phyloP scores from a whole-genome alignment of 2,797 vertebrate species.

The Myotis findleyi region DNA sequence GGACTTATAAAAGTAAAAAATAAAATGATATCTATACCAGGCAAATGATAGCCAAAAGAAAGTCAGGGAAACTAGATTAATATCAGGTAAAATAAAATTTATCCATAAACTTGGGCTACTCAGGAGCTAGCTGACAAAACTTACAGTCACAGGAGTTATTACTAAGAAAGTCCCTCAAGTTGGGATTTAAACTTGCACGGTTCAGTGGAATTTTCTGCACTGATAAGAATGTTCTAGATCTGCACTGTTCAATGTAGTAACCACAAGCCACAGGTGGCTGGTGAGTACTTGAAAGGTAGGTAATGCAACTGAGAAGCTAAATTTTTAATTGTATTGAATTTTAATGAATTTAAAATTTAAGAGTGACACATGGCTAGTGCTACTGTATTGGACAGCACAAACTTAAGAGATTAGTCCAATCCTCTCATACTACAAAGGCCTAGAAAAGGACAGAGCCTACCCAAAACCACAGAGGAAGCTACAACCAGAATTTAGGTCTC shows the following conservation, averaged over 20 bases:
- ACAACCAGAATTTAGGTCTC: constrained; percentile 35
- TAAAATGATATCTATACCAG: not conserved
- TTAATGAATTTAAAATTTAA: constrained; percentile 49
- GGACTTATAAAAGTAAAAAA: not conserved
- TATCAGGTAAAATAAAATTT: constrained; percentile 31
- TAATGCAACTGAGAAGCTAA: not conserved
- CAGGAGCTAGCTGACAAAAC: constrained; percentile 10
- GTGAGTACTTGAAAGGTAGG: not conserved
- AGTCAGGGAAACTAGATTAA: not conserved
- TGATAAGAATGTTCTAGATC: not conserved
- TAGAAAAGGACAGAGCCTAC: constrained; percentile 3
- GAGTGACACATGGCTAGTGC: not conserved
- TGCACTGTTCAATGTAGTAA: not conserved
- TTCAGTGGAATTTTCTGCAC: not conserved
- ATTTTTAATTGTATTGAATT: constrained; percentile 35
- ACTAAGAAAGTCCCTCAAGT: not conserved
- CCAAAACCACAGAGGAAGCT: not conserved
- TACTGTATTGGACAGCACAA: not conserved
- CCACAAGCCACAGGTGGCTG: not conserved
- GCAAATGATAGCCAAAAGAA: constrained; percentile 21
- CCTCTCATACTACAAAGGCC: not conserved
- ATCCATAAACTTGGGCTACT: not conserved
- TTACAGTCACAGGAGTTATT: not conserved
- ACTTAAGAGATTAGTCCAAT: not conserved
- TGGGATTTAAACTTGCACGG: too few species aligned